Evolutionary conservation across 2,888 invertebrate species (phyloP).

Genomic region (Dugesia japonica): DNA sequence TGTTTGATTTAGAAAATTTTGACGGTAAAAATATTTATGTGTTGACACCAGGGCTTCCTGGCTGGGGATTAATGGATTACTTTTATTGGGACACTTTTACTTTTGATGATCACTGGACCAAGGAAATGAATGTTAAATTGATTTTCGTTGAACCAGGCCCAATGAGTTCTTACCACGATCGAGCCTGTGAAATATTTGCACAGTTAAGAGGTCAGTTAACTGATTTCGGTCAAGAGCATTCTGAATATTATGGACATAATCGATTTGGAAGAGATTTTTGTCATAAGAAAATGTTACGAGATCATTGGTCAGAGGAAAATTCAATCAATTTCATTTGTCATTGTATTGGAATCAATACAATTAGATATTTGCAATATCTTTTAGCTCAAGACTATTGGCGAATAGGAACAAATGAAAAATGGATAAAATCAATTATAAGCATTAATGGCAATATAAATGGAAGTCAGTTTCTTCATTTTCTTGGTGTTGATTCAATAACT

Average conservation of each 20-base stretch:
- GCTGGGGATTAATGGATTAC: conserved; percentile 30
- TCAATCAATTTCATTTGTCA: conserved; percentile 33
- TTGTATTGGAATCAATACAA: conserved; percentile 30
- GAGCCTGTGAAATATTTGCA: conserved; percentile 33
- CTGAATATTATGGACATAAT: not conserved
- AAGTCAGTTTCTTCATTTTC: conserved; percentile 23
- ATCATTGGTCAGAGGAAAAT: conserved; percentile 28
- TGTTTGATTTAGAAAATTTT: not conserved
- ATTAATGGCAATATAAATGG: conserved; percentile 32
- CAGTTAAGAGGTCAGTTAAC: conserved; percentile 14
- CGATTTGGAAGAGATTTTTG: conserved; percentile 32
- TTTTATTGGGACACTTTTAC: conserved; percentile 32
- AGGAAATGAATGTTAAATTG: conserved; percentile 21
- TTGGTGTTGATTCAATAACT: conserved; percentile 21
- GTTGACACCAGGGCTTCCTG: conserved; percentile 30
- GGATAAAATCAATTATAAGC: conserved; percentile 31
- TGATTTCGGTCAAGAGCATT: conserved; percentile 31
- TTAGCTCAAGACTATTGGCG: conserved; percentile 28
- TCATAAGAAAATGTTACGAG: conserved; percentile 9
- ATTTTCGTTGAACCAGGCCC: conserved; percentile 23
- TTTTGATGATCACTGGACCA: not conserved
- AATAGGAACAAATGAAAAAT: conserved; percentile 23
- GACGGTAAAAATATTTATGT: conserved; percentile 27
- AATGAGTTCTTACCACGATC: conserved; percentile 33
- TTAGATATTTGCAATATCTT: conserved; percentile 28